Evolutionary conservation across 1,140 invertebrate species (phyloP).

Genomic region (Rhopalosiphum maidis): DNA sequence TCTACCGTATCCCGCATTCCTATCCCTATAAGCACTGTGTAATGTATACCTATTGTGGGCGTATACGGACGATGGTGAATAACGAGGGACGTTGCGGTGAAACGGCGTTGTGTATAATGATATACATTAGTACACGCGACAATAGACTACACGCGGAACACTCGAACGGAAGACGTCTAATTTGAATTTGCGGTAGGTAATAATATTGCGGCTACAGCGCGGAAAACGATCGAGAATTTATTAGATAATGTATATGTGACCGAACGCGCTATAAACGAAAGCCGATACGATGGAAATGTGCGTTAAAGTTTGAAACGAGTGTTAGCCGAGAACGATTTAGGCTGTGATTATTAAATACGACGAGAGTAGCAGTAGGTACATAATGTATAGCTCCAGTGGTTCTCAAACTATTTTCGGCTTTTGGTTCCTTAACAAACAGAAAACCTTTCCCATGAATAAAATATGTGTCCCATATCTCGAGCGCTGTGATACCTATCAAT

Average conservation of each 20-base stretch:
- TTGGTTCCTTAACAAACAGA: too few species aligned
- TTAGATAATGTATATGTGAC: background rate
- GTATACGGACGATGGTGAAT: background rate
- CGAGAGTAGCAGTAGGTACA: too few species aligned
- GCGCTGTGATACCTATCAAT: too few species aligned
- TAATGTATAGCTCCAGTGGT: too few species aligned
- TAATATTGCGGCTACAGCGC: background rate
- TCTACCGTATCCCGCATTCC: background rate
- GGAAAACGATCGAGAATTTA: background rate
- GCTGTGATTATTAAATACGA: too few species aligned
- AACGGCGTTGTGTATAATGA: background rate
- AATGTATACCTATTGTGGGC: background rate
- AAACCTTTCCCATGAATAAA: too few species aligned
- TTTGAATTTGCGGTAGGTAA: background rate
- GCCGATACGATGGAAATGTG: background rate
- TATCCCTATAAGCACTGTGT: background rate
- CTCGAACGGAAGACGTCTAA: background rate
- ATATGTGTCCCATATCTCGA: too few species aligned
- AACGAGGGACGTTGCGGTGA: background rate
- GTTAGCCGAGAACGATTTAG: background rate
- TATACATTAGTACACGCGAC: background rate
- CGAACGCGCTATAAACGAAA: background rate
- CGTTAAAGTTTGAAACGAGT: background rate
- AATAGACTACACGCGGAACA: background rate
- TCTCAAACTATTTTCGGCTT: too few species aligned